These are phyloP conservation scores for Drosophila auraria DNA, from an alignment of 1,140 invertebrate genomes.

Conservation along the genomic window DNA sequence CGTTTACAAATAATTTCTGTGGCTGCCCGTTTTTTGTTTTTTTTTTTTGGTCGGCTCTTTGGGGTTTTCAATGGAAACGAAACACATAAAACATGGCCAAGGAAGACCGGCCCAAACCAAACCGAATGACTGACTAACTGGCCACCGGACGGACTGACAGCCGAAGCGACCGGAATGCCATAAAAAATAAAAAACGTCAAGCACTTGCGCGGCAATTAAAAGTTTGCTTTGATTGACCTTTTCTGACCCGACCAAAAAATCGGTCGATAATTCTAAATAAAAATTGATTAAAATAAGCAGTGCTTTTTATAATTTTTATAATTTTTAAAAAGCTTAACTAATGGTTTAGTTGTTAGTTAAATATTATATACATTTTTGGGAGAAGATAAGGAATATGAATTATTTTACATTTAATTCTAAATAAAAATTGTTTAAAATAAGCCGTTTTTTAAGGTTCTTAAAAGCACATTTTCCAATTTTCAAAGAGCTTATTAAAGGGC, in stretches of 20 bases:
- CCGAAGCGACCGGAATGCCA: constrained; percentile 58
- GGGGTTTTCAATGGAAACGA: constrained; percentile 82
- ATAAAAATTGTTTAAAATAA: no score
- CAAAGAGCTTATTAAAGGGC: not conserved
- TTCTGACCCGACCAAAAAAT: constrained; percentile 8
- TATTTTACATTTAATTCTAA: not conserved
- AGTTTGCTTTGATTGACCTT: constrained; percentile 35
- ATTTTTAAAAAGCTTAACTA: no score
- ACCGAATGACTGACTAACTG: constrained; percentile 22
- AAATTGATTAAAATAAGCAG: no score
- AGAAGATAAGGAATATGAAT: no score
- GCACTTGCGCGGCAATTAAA: constrained; percentile 33
- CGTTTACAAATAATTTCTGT: constrained; percentile 82
- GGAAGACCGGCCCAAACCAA: constrained; percentile 39
- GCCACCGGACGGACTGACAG: constrained; percentile 10
- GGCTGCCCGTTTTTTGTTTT: constrained; percentile 25
- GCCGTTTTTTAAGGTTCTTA: not conserved
- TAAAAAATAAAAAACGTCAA: constrained; percentile 43
- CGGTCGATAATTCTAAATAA: not conserved
- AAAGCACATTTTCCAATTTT: no score
- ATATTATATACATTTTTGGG: no score
- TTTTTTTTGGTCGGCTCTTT: constrained; percentile 54
- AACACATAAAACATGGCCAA: constrained; percentile 81
- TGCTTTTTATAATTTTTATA: accelerated
- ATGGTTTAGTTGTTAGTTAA: no score